phyloP scores from a whole-genome alignment of 2,888 invertebrate species.

The Eumerus sabulonum region DNA sequence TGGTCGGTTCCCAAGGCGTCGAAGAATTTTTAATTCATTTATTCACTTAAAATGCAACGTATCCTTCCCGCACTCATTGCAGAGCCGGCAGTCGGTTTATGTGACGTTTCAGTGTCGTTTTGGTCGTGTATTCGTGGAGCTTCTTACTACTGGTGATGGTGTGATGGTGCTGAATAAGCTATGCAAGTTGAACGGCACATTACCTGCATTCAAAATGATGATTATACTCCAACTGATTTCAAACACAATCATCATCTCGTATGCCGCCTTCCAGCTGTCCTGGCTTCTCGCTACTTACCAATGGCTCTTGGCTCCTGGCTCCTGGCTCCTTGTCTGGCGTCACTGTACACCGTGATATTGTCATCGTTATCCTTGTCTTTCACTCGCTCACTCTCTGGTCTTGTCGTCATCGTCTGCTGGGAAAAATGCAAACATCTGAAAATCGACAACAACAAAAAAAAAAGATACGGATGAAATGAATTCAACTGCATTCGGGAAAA shows the following conservation, averaged over 20 bases:
- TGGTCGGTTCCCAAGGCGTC: slow-evolving; percentile 37
- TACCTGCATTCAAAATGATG: slow-evolving; percentile 43
- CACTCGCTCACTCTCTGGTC: neutral
- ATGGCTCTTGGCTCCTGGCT: no score
- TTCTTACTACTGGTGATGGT: slow-evolving; percentile 28
- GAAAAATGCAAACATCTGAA: slow-evolving; percentile 49
- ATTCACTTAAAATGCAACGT: slow-evolving; percentile 67
- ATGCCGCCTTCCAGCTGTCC: slow-evolving; percentile 54
- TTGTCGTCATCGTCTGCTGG: slow-evolving; percentile 44
- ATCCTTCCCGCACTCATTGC: slow-evolving; percentile 43
- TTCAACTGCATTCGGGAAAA: slow-evolving; percentile 61
- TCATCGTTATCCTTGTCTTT: slow-evolving; percentile 27
- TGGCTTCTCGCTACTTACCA: no score
- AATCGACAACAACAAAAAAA: slow-evolving; percentile 20
- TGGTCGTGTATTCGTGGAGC: neutral
- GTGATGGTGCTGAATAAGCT: slow-evolving; percentile 53
- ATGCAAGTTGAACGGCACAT: slow-evolving; percentile 69
- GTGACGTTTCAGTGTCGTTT: no score
- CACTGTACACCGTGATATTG: neutral
- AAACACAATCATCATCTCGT: slow-evolving; percentile 68
- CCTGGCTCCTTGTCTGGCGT: no score
- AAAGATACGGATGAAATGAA: no score
- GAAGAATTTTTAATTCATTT: slow-evolving; percentile 66
- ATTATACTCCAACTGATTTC: slow-evolving; percentile 67
- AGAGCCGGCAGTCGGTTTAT: slow-evolving; percentile 34